Evolutionary conservation across 1,140 invertebrate genomes (phyloP).

Genomic region (Drosophila cardini): DNA sequence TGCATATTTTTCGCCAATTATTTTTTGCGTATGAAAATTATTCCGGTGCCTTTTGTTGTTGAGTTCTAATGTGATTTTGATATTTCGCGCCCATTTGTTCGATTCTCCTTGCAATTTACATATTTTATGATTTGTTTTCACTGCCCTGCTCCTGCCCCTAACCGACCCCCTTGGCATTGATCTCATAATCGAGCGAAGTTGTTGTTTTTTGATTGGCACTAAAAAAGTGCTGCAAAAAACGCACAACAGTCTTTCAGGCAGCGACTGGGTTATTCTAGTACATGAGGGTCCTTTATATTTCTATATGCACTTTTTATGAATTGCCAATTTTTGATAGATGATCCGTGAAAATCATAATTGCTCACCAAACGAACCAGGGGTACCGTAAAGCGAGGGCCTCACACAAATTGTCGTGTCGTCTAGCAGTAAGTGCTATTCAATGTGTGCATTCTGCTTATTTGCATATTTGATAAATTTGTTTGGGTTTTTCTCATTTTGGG

Average conservation of each 20-base stretch:
- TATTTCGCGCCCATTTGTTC: constrained; percentile 70
- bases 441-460: constrained; percentile 57
- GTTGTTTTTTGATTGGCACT: constrained; percentile 52
- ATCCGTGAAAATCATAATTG: constrained; percentile 65
- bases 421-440: constrained; percentile 35
- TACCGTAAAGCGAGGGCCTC: constrained; percentile 27
- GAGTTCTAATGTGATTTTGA: constrained; percentile 68
- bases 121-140: constrained; percentile 78
- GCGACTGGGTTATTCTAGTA: constrained; percentile 13
- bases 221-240: constrained; percentile 22
- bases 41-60: constrained; percentile 52
- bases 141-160: constrained; percentile 24
- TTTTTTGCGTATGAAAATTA: constrained; percentile 72
- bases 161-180: constrained; percentile 61
- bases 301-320: constrained; percentile 65
- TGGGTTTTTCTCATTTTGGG: constrained; percentile 61
- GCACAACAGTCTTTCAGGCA: constrained; percentile 31
- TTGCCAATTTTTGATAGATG: constrained; percentile 79
- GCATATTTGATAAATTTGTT: constrained; percentile 81
- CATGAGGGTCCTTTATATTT: constrained; percentile 59
- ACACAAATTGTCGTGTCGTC: constrained; percentile 40
- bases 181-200: constrained; percentile 72
- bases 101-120: constrained; percentile 72
- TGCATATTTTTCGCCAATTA: constrained; percentile 80
- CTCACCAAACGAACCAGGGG: neutral